Evolutionary conservation across 2,113 vertebrate genomes (phyloP), one percentile per base, ranked within the genome.

Genomic region (Otolemur garnettii): DNA sequence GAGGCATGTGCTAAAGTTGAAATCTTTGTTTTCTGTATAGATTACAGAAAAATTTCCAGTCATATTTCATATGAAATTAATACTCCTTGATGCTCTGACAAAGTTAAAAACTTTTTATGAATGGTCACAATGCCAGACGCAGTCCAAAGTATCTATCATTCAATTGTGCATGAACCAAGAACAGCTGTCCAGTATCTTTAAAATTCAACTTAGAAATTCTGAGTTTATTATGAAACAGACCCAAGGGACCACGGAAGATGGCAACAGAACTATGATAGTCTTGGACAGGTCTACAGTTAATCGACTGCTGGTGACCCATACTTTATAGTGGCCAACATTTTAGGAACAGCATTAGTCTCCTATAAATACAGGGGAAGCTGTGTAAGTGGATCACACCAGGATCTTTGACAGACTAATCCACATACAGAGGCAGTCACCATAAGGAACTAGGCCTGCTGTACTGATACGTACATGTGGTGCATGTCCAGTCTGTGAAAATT

Each of bases 71-170:
- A 33, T 35, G 64, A 72, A 90, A 66, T n/a, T 3, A 45, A 45
- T 21, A 66, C 38, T 38, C 33, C 10, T 38, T 75, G 55, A 50
- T 74, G 22, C 9, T 74, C 5, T 90, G 33, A 95, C 7, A 83
- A 78, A 17, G 2, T 3, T 10, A 57, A 45, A 72, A 84, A 4
- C 11, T 28, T 22, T 83, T 45, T 42, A 8, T 92, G 30, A 94
- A n/a, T 9, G 53, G 7, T 2, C 12, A 3, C 21, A 62, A 50
- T 5, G 4, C 17, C 7, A 79, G 28, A 33, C 2, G 55, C 0
- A 57, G n/a, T 62, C 9, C 10, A n/a, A 24, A 21, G 24, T 30
- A 1, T 30, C 18, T 22, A 60, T 38, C 6, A 28, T 14, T 55
- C 21, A 8, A 21, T 68, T 82, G 5, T 22, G 50, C 12, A 75